Conservation (phyloP, 2,888 invertebrate species). For the Gerosis bhagava region DNA sequence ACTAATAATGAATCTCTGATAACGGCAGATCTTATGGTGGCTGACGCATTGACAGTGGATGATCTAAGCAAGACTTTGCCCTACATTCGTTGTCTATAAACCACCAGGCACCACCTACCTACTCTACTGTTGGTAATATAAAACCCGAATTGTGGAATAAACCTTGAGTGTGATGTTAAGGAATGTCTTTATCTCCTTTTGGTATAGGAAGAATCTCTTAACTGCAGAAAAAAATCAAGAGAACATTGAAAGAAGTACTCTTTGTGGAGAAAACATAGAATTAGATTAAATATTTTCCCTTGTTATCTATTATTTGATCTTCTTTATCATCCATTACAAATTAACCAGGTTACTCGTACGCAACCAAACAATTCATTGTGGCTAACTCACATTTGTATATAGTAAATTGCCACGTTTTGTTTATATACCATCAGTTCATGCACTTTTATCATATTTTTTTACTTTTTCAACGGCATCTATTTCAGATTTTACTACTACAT, state of each 20-base stretch:
- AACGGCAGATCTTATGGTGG: slow-evolving; percentile 78
- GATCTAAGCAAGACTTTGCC: slow-evolving; percentile 75
- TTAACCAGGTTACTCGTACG: neutral
- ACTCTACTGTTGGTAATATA: slow-evolving; percentile 29
- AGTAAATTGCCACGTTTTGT: slow-evolving; percentile 4
- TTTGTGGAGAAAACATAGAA: slow-evolving; percentile 7
- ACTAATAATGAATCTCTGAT: slow-evolving; percentile 41
- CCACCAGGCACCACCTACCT: slow-evolving; percentile 59
- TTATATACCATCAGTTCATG: slow-evolving; percentile 29
- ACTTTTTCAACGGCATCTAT: no score
- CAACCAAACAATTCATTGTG: slow-evolving; percentile 2
- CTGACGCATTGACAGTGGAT: slow-evolving; percentile 69
- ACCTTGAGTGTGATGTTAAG: slow-evolving; percentile 16
- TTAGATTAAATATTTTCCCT: slow-evolving; percentile 7
- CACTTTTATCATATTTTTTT: no score
- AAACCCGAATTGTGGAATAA: slow-evolving; percentile 18
- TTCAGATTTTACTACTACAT: slow-evolving; percentile 4
- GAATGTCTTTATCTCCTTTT: slow-evolving; percentile 18
- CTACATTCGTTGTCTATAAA: slow-evolving; percentile 77
- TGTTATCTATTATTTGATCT: slow-evolving; percentile 11
- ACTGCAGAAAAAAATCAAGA: slow-evolving; percentile 1
- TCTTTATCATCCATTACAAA: slow-evolving; percentile 4
- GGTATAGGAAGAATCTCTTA: slow-evolving; percentile 14
- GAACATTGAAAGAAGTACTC: neutral
- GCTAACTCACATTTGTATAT: slow-evolving; percentile 15